Evolutionary conservation across 2,888 invertebrate species (phyloP).

Genomic region (Melieria picta): DNA sequence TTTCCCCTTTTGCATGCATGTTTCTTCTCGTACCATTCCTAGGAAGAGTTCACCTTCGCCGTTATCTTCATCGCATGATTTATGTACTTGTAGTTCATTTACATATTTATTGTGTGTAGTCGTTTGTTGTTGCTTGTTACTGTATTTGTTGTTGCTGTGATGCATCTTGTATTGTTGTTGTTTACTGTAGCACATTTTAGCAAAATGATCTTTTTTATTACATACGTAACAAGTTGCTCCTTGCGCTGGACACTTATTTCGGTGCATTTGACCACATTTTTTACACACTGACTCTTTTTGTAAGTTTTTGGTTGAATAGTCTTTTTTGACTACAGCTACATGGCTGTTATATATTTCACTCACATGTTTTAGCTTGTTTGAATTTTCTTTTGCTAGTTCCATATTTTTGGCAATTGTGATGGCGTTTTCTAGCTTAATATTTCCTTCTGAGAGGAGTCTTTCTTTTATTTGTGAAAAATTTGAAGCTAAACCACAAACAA

Average conservation of each 20-base stretch:
- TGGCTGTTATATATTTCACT: constrained; percentile 18
- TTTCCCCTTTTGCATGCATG: neutral
- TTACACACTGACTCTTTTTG: neutral
- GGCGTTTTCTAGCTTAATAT: too few species aligned
- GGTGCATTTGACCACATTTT: constrained; percentile 5
- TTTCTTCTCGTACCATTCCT: neutral
- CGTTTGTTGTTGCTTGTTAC: constrained; percentile 11
- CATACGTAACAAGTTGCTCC: neutral
- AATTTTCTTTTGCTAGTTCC: too few species aligned
- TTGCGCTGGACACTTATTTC: neutral
- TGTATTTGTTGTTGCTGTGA: too few species aligned
- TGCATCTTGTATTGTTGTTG: constrained; percentile 3
- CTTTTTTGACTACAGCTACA: neutral
- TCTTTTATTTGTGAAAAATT: too few species aligned
- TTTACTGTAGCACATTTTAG: neutral
- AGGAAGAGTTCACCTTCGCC: neutral
- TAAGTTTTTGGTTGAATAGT: neutral
- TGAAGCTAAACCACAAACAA: too few species aligned
- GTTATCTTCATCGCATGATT: neutral
- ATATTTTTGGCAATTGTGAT: too few species aligned
- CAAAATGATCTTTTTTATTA: neutral
- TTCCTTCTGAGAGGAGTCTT: too few species aligned
- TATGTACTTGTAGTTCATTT: neutral
- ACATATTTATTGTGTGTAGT: neutral
- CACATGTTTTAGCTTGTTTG: constrained; percentile 3